Conservation (phyloP, 2,113 vertebrate genomes). For the Thomomys bottae region DNA sequence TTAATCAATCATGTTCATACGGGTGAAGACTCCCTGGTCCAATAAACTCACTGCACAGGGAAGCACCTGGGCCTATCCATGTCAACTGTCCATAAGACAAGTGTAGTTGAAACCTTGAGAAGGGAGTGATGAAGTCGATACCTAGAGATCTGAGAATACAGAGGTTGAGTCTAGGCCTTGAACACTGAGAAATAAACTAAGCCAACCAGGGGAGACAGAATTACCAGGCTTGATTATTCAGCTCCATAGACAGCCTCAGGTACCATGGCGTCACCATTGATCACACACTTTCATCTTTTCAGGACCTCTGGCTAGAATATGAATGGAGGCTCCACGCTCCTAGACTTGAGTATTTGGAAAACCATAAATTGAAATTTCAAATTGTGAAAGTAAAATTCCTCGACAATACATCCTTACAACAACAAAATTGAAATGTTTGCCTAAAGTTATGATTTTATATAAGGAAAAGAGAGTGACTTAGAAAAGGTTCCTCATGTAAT, state of each 20-base stretch:
- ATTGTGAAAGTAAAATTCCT: not conserved
- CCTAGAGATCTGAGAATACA: not conserved
- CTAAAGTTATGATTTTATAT: too few relatives aligned
- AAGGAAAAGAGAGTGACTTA: too few relatives aligned
- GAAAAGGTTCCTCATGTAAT: not conserved
- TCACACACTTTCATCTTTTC: not conserved
- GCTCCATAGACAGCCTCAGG: too few relatives aligned
- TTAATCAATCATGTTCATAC: not conserved
- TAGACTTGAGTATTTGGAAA: not conserved
- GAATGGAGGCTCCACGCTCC: rapidly evolving
- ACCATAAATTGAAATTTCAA: not conserved
- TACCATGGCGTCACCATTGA: too few relatives aligned
- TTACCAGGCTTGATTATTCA: too few relatives aligned
- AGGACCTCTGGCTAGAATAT: not conserved
- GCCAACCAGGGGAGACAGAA: not conserved
- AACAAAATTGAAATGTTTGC: not conserved
- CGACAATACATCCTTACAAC: not conserved
- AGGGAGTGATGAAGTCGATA: not conserved
- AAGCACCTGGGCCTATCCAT: not conserved
- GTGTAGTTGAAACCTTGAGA: not conserved
- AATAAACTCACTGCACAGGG: not conserved
- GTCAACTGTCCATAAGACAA: not conserved
- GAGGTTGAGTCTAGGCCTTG: not conserved
- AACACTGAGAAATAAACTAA: not conserved
- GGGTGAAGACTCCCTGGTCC: not conserved